Evolutionary conservation across 2,888 invertebrate species (phyloP).

Genomic region (Plemyria rubiginata): DNA sequence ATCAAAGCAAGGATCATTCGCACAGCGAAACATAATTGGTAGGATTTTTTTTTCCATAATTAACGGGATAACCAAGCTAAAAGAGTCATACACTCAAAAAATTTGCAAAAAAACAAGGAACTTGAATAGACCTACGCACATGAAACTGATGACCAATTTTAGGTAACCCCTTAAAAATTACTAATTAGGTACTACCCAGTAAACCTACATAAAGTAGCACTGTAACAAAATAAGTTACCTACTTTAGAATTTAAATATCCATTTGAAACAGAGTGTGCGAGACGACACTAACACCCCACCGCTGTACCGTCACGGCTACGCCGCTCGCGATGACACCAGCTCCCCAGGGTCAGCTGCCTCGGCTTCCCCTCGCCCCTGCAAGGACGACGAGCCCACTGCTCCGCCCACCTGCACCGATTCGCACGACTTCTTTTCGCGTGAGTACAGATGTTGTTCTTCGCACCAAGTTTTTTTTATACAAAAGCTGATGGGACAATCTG

Average conservation of each 20-base stretch:
- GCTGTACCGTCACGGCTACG: slow-evolving; percentile 73
- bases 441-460: slow-evolving; percentile 38
- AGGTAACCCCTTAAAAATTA: no score
- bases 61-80: no score
- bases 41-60: not conserved
- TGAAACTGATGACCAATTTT: not conserved
- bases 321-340: slow-evolving; percentile 77
- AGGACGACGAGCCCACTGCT: slow-evolving; percentile 72
- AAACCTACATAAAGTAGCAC: no score
- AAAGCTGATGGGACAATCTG: no score
- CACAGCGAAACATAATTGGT: no score
- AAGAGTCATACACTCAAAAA: no score
- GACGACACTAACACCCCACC: slow-evolving; percentile 78
- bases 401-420: slow-evolving; percentile 73
- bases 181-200: no score
- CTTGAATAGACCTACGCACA: not conserved
- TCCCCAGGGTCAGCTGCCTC: slow-evolving; percentile 82
- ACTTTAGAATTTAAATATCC: not conserved
- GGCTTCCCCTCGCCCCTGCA: slow-evolving; percentile 79
- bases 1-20: no score
- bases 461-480: no score
- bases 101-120: no score
- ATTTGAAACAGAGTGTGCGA: slow-evolving; percentile 64
- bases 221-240: no score
- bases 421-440: slow-evolving; percentile 78